Conservation (phyloP, 2,888 invertebrate genomes). For the Poecilus cupreus region DNA sequence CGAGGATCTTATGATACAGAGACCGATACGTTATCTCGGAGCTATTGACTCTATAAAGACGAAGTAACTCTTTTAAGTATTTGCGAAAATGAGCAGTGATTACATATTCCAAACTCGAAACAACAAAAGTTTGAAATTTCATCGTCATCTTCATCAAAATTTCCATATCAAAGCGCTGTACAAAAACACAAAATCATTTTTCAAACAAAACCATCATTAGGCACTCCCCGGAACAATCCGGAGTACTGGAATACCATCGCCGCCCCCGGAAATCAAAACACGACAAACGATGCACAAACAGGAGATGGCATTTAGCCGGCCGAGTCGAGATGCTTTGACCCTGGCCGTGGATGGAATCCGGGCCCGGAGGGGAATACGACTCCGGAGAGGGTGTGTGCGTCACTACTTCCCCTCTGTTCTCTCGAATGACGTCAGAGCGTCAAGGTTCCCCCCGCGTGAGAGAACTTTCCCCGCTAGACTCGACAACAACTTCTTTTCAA, state of each 20-base stretch:
- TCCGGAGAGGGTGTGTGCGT: slow-evolving; percentile 46
- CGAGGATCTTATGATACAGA: too few relatives aligned
- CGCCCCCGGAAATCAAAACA: neutral
- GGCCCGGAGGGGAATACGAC: neutral
- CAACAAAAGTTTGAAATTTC: neutral
- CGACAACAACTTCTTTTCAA: neutral
- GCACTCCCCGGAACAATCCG: neutral
- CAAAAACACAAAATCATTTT: neutral
- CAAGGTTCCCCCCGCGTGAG: slow-evolving; percentile 55
- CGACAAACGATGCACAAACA: slow-evolving; percentile 13
- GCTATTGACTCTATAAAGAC: too few relatives aligned
- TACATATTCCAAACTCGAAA: neutral
- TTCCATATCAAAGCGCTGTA: neutral
- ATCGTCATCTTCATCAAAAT: neutral
- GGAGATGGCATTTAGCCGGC: neutral
- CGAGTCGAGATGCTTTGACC: neutral
- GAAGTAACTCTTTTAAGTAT: too few relatives aligned
- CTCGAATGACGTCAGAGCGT: slow-evolving; percentile 64
- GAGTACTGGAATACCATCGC: neutral
- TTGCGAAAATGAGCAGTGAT: neutral
- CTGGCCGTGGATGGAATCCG: slow-evolving; percentile 3
- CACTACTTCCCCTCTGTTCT: slow-evolving; percentile 56
- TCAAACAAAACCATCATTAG: neutral
- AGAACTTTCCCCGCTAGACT: slow-evolving; percentile 20
- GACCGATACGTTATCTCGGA: too few relatives aligned